Percentiles rank a stretch among this genome's conserved stretches.
These are phyloP conservation scores for Phylloscopus trochilus DNA, from an alignment of 2,113 vertebrate genomes.

Conservation along the genomic window DNA sequence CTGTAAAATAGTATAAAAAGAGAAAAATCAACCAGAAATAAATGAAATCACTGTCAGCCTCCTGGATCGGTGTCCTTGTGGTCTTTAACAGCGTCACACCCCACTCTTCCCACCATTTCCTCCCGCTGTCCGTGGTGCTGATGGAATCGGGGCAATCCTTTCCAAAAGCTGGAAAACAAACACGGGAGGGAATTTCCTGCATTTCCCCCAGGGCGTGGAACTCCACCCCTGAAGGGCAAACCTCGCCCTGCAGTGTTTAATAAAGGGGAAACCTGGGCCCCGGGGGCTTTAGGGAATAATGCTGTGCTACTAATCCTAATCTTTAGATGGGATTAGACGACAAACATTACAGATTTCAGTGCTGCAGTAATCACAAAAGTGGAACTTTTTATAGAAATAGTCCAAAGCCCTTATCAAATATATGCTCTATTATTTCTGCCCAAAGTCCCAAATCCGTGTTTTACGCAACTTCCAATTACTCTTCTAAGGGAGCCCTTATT, in stretches of 20 bases:
- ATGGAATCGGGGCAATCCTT: too few species aligned
- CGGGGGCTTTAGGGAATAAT: background rate
- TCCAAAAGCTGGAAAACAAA: too few species aligned
- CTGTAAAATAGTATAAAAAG: too few species aligned
- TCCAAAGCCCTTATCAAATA: conserved; percentile 19
- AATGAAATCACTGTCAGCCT: too few species aligned
- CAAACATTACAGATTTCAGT: background rate
- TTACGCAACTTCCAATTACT: conserved; percentile 48
- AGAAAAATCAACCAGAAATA: too few species aligned
- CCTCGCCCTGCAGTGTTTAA: background rate
- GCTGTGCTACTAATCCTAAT: background rate
- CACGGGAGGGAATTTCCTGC: background rate
- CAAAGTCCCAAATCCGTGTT: conserved; percentile 14
- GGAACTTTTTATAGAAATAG: conserved; percentile 1
- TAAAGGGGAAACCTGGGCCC: background rate
- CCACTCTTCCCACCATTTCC: too few species aligned
- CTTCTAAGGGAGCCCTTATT: background rate
- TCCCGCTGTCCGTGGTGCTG: too few species aligned
- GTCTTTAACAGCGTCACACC: too few species aligned
- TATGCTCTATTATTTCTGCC: background rate
- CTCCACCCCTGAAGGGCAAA: background rate
- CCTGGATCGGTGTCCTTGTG: too few species aligned
- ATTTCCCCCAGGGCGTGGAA: background rate
- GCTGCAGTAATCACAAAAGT: conserved; percentile 1
- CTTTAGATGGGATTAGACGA: background rate